A percentile compares a stretch with the other conserved stretches of the same genome.
Evolutionary conservation across 2,797 vertebrate genomes (phyloP).

Genomic region (Molossus molossus): DNA sequence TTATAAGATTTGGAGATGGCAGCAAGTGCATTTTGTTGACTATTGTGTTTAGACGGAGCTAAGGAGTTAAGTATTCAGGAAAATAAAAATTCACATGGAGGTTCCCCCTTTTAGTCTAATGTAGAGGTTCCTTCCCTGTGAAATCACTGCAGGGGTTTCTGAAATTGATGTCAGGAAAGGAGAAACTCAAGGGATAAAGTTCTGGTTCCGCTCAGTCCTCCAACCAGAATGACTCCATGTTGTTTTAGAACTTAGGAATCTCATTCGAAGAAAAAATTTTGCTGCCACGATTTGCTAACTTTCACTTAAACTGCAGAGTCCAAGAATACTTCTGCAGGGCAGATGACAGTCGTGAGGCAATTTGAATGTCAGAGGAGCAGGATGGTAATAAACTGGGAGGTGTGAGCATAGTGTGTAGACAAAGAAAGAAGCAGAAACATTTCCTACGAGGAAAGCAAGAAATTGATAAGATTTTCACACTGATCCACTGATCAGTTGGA

Average conservation of each 20-base stretch:
- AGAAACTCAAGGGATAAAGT: background rate
- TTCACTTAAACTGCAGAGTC: conserved; percentile 18
- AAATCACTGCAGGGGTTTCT: background rate
- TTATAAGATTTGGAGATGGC: background rate
- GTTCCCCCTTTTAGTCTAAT: conserved; percentile 46
- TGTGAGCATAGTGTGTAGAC: background rate
- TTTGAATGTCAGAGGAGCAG: background rate
- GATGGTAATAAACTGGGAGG: background rate
- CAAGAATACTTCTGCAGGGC: background rate
- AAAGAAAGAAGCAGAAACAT: background rate
- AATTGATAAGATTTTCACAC: conserved; percentile 32
- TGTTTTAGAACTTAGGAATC: conserved; percentile 57
- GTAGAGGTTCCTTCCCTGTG: background rate
- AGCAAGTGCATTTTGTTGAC: background rate
- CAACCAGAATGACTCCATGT: background rate
- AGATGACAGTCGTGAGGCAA: background rate
- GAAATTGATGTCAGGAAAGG: background rate
- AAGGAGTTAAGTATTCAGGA: conserved; percentile 53
- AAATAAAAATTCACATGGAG: conserved; percentile 31
- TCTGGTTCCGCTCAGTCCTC: background rate
- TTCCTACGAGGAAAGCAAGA: background rate
- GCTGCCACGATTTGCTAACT: background rate
- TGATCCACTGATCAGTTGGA: background rate
- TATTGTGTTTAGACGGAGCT: background rate
- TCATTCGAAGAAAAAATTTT: conserved; percentile 41